A percentile compares a stretch with the other conserved stretches of the same genome.
phyloP scores from a whole-genome alignment of 1,140 invertebrate species.

The Belonocnema kinseyi region DNA sequence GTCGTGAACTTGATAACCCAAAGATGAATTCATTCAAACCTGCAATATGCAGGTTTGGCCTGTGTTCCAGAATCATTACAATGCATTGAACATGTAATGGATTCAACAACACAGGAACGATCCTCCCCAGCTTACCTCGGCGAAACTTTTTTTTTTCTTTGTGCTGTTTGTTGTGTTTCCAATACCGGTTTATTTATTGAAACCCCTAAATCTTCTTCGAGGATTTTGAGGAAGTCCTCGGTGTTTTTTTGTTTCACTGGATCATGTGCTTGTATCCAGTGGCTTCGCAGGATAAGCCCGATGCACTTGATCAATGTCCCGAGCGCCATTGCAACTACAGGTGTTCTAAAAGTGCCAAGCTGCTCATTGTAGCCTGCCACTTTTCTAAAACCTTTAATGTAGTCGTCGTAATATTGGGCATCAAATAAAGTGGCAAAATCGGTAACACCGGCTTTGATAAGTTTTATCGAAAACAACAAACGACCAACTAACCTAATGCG shows the following conservation, averaged over 20 bases:
- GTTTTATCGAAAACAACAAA: no score
- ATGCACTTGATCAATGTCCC: conserved; percentile 40
- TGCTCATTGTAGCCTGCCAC: conserved; percentile 39
- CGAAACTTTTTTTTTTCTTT: conserved; percentile 34
- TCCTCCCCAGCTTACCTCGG: conserved; percentile 32
- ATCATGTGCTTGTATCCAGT: conserved; percentile 32
- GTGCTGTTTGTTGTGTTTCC: conserved; percentile 4
- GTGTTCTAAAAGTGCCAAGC: conserved; percentile 21
- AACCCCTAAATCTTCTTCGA: not conserved
- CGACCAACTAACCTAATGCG: no score
- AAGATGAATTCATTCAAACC: conserved; percentile 44
- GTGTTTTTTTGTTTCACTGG: conserved; percentile 13
- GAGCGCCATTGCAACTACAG: conserved; percentile 35
- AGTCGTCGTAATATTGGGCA: conserved; percentile 33
- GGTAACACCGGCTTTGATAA: no score
- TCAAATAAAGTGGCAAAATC: conserved; percentile 14
- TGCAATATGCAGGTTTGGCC: not conserved
- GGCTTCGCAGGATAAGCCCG: conserved; percentile 33
- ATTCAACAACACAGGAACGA: conserved; percentile 40
- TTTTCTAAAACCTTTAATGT: conserved; percentile 27
- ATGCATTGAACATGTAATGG: conserved; percentile 21
- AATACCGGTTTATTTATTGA: not conserved
- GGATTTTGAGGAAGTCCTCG: not conserved
- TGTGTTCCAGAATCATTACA: no score
- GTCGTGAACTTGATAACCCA: not conserved